Base-by-base conservation (phyloP, 2,113 vertebrate species). In the Mobula hypostoma region DNA sequence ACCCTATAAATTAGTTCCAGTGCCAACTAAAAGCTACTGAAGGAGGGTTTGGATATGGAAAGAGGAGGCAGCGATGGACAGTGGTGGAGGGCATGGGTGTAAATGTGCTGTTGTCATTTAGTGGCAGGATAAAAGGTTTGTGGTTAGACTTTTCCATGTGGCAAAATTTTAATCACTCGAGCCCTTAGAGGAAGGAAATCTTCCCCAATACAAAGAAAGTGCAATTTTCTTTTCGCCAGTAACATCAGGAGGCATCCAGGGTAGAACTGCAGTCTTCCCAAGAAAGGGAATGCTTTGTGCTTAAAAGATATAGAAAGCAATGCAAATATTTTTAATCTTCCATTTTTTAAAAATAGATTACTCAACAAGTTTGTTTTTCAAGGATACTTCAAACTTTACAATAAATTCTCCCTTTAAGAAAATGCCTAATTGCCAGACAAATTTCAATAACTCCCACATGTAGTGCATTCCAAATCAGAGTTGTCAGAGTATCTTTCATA, bases 391-490 rank as follows among this genome's bases (percentile, higher is more conserved):
- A 72, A 63, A 93, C 68, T 40, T 66, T 32, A 29, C 6, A 93
- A 93, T 48, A 93, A 74, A 93, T 40, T 74, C 19, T 24, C 29
- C 14, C 9, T 61, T 12, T 48, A 48, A 48, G 74, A 93, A 93
- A 93, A 72, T 68, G 61, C 61, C 61, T 66, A 24, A 93, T 74
- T 93, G 68, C 90, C 90, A 93, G 90, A 68, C 66, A 70, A 92
- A 92, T 92, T 72, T 92, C 63, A 92, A 92, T 92, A n/a, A 70
- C 21, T 40, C 68, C 24, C 90, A 93, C 68, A 21, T 74, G 21
- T 92, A 40, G 36, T 93, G 36, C 21, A 36, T 9, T 93, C 17
- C 90, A 93, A n/a, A 29, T 92, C 32, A 70, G 63, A 66, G 12
- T 88, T 40, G 21, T 70, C 88, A 93, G 68, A 48, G 36, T 72